Percentiles rank a stretch among this genome's conserved stretches.
These are phyloP conservation scores for Astreopora myriophthalma DNA, from an alignment of 64 coral and sea anemone species.

Conservation along the genomic window DNA sequence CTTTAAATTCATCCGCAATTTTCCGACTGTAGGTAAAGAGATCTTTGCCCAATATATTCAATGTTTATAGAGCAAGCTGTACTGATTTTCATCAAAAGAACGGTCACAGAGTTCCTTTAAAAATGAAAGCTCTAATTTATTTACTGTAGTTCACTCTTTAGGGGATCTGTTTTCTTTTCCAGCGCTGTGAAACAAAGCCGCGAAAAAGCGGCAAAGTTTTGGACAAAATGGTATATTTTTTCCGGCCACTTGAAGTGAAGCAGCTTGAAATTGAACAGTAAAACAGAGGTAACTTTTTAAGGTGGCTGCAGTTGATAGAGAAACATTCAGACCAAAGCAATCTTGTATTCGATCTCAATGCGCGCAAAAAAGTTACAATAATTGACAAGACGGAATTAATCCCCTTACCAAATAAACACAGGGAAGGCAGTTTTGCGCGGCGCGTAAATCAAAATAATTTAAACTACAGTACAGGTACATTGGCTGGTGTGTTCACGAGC, in stretches of 20 bases:
- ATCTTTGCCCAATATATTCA: not conserved
- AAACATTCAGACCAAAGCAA: not conserved
- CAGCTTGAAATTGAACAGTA: conserved; percentile 14
- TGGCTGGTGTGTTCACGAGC: no score
- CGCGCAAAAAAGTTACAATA: conserved; percentile 11
- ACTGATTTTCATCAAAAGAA: not conserved
- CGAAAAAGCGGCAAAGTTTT: not conserved
- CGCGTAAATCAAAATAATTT: not conserved
- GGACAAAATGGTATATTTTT: conserved; percentile 10
- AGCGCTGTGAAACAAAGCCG: not conserved
- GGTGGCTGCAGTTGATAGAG: not conserved
- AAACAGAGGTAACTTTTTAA: not conserved
- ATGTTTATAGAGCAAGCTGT: not conserved
- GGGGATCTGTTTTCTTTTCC: not conserved
- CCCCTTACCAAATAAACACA: conserved; percentile 8
- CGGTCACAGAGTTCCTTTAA: not conserved
- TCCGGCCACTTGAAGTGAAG: conserved; percentile 25
- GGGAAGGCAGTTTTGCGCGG: not conserved
- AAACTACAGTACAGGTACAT: not conserved
- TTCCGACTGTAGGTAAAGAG: not conserved
- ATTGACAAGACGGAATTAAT: conserved; percentile 7
- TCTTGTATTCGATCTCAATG: not conserved
- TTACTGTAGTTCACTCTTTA: not conserved
- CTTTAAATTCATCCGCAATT: not conserved
- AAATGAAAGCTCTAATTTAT: not conserved